A percentile compares a stretch with the other conserved stretches of the same genome.
Evolutionary conservation across 2,797 vertebrate genomes (phyloP).

Genomic region (Diplodus sargus): DNA sequence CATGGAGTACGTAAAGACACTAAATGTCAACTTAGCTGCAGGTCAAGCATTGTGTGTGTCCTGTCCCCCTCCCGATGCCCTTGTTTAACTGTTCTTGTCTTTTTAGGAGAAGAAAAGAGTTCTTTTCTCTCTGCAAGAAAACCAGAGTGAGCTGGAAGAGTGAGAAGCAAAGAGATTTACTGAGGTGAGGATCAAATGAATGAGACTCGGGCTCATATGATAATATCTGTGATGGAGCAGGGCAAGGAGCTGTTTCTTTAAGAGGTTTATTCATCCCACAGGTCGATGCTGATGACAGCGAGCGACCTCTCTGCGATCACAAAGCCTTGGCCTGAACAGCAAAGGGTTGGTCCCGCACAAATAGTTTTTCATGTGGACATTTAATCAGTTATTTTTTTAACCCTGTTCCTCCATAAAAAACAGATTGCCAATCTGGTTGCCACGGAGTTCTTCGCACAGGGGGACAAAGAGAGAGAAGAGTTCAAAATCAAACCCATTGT

Average conservation of each 20-base stretch:
- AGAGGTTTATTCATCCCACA: constrained; percentile 39
- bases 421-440: constrained; percentile 75
- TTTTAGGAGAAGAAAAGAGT: constrained; percentile 63
- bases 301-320: constrained; percentile 76
- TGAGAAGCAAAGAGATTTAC: constrained; percentile 70
- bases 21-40: constrained; percentile 18
- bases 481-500: constrained; percentile 76
- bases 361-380: not conserved
- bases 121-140: constrained; percentile 66
- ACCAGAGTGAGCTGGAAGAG: constrained; percentile 63
- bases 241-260: not conserved
- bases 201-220: not conserved
- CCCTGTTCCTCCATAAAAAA: constrained; percentile 17
- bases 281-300: constrained; percentile 78
- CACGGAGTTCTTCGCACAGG: constrained; percentile 79
- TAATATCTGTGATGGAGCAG: not conserved
- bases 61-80: not conserved
- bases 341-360: constrained; percentile 50
- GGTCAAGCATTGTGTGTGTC: not conserved
- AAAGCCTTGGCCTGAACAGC: constrained; percentile 77
- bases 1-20: constrained; percentile 61
- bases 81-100: constrained; percentile 15
- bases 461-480: constrained; percentile 75
- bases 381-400: constrained; percentile 19
- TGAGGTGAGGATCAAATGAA: constrained; percentile 55